These are phyloP conservation scores for Cremastobaeus sp. DNA, from an alignment of 2,888 invertebrate genomes.

Conservation along the genomic window DNA sequence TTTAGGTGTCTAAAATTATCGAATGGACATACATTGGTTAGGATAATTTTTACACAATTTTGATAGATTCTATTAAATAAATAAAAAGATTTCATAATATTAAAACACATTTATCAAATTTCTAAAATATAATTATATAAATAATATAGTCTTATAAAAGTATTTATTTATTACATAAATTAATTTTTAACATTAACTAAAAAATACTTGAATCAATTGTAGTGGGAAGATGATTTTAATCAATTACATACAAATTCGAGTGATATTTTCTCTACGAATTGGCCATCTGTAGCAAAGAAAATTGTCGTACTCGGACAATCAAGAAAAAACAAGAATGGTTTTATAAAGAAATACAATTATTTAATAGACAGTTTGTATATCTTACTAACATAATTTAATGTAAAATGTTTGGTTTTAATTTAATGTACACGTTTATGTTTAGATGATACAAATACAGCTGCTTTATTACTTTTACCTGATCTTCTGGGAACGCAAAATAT, in stretches of 20 bases:
- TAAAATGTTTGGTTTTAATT: neutral
- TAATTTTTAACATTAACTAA: too few species aligned
- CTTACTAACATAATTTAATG: neutral
- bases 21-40: constrained; percentile 4
- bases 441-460: neutral
- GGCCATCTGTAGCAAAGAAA: constrained; percentile 12
- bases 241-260: neutral
- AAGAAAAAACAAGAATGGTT: too few species aligned
- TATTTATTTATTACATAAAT: too few species aligned
- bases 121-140: neutral
- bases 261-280: neutral
- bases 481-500: constrained; percentile 17
- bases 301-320: too few species aligned
- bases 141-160: too few species aligned
- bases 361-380: neutral
- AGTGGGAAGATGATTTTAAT: constrained; percentile 21
- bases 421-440: neutral
- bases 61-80: neutral
- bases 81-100: too few species aligned
- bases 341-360: neutral
- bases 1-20: constrained; percentile 14
- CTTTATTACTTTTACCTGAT: constrained; percentile 18
- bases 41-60: neutral
- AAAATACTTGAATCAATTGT: too few species aligned
- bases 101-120: too few species aligned